Evolutionary conservation across 2,113 vertebrate genomes (phyloP), one percentile per base, ranked within the genome.

Genomic region (Indicator indicator): DNA sequence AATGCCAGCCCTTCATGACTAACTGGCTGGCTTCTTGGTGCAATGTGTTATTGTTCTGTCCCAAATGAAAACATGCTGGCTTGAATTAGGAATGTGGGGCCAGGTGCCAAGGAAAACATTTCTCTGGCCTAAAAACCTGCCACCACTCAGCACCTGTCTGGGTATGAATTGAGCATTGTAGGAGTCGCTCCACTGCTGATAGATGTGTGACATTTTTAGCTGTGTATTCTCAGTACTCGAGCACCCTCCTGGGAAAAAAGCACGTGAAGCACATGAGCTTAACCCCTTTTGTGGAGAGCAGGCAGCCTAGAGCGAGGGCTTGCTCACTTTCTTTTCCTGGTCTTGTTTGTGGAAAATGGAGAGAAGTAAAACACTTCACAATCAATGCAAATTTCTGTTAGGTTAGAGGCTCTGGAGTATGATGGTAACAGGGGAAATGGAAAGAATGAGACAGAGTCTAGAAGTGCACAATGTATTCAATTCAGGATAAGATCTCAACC

Each of bases 91-190:
- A 96, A 96, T 78, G 63, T 38, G 21, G 32, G 83, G 46, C 64
- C 58, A 28, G 26, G 20, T 83, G 90, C 92, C 93, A 95, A 95
- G 59, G 64, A 95, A 96, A 96, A 96, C 76, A 86, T 62, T 93
- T 89, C 68, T 60, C 75, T 93, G 91, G 70, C 46, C 59, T 42
- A 63, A 72, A 74, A 87, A 72, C 71, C 77, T 95, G 64, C 80
- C 44, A 50, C 83, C 81, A 63, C 73, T 96, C 73, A 90, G 69
- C 68, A 81, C 81, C 88, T 69, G 70, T 89, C 68, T 72, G 63
- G 68, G 54, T 71, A 94, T 83, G 74, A 94, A 89, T 90, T 74
- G 65, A 67, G 73, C 38, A 80, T 93, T 97, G 85, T 96, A 62
- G 77, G 64, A 33, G 46, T 71, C 78, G 67, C 83, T 84, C 52